phyloP scores from a whole-genome alignment of 2,113 vertebrate genomes.

The Cathartes aura region DNA sequence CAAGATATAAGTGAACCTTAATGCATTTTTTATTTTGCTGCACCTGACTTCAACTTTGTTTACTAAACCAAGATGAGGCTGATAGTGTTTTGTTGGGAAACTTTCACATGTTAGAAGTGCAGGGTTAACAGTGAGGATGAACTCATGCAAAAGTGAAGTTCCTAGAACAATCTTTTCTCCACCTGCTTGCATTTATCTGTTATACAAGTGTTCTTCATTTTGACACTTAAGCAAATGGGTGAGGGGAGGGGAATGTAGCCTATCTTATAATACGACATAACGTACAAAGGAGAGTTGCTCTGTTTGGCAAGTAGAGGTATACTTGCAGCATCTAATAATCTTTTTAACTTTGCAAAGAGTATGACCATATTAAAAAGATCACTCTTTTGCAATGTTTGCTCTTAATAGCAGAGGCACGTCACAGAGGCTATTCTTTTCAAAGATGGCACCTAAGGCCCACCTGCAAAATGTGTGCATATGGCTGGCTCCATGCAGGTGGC shows the following conservation, averaged over 20 bases:
- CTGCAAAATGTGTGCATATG: background rate
- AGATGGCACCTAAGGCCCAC: fast-evolving
- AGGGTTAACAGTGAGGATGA: background rate
- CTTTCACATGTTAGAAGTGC: fast-evolving
- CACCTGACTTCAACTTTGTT: background rate
- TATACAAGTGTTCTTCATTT: background rate
- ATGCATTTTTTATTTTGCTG: background rate
- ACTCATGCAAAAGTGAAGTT: background rate
- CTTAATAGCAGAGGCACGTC: background rate
- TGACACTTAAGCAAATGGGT: background rate
- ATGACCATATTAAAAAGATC: background rate
- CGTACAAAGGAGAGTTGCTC: background rate
- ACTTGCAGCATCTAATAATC: background rate
- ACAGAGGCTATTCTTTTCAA: background rate
- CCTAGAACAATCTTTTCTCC: background rate
- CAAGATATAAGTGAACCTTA: background rate
- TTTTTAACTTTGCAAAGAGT: background rate
- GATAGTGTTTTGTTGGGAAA: background rate
- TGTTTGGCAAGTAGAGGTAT: background rate
- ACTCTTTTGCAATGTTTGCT: background rate
- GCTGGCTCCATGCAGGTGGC: background rate
- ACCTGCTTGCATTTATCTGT: background rate
- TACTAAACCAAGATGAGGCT: background rate
- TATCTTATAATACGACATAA: background rate
- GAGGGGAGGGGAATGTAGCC: background rate